A percentile compares a stretch with the other conserved stretches of the same genome.
phyloP scores from a whole-genome alignment of 2,113 vertebrate genomes.

The Bufo gargarizans region DNA sequence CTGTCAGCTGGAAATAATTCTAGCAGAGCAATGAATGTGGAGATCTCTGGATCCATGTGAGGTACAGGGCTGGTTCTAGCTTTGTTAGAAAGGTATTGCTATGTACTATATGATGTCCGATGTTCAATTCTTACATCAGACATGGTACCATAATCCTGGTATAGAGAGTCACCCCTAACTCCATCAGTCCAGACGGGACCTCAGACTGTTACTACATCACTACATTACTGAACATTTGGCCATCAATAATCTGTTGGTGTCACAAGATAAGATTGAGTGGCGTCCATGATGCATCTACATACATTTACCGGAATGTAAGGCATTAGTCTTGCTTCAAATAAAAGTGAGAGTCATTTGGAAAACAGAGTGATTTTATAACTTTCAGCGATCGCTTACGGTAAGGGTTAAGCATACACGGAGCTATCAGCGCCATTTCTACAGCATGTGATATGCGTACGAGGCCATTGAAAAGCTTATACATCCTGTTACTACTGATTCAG shows the following conservation, averaged over 20 bases:
- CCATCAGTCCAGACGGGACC: too few relatives aligned
- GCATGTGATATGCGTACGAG: background rate
- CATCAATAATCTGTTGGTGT: background rate
- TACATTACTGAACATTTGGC: background rate
- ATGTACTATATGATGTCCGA: too few relatives aligned
- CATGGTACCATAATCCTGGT: too few relatives aligned
- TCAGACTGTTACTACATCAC: background rate
- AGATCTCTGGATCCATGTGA: too few relatives aligned
- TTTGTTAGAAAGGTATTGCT: too few relatives aligned
- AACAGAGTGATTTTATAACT: background rate
- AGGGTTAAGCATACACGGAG: background rate
- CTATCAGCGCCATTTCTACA: background rate
- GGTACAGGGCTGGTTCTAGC: too few relatives aligned
- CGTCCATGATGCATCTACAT: background rate
- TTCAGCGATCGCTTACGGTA: background rate
- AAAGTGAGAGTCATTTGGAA: background rate
- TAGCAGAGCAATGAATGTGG: too few relatives aligned
- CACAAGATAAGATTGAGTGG: background rate
- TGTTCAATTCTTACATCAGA: too few relatives aligned
- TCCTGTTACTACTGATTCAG: background rate
- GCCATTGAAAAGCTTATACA: constrained; percentile 5
- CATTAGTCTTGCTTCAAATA: background rate
- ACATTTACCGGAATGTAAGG: background rate
- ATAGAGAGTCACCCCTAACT: too few relatives aligned
- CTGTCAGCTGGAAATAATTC: too few relatives aligned